Evolutionary conservation across 2,888 invertebrate species (phyloP).

Genomic region (Chymomyza amoena): DNA sequence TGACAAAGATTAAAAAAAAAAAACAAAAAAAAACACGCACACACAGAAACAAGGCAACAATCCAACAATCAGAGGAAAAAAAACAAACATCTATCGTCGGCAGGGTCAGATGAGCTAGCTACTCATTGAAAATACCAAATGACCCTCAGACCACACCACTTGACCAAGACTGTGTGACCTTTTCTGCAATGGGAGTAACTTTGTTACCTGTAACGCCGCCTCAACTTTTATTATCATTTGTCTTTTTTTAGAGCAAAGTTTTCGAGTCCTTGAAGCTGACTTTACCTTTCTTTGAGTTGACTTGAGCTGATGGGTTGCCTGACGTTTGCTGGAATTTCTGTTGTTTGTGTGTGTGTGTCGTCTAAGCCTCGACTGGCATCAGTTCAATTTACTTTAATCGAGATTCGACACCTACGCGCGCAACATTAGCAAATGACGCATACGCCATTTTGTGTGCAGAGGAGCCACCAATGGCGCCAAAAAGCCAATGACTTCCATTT

Average conservation of each 20-base stretch:
- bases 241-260: slow-evolving; percentile 20
- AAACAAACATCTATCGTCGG: slow-evolving; percentile 1
- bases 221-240: neutral
- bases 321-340: no score
- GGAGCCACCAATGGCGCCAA: neutral
- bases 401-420: neutral
- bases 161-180: neutral
- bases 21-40: no score
- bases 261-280: neutral
- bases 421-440: slow-evolving; percentile 16
- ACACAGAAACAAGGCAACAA: neutral
- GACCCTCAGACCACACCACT: neutral
- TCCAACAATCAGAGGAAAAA: slow-evolving; percentile 10
- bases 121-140: slow-evolving; percentile 25
- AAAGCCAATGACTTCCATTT: slow-evolving; percentile 4
- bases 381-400: neutral
- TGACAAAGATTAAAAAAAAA: slow-evolving; percentile 25
- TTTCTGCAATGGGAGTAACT: neutral
- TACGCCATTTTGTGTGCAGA: slow-evolving; percentile 31
- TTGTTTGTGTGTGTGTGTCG: neutral
- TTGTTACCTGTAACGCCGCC: neutral
- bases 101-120: neutral
- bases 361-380: no score
- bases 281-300: neutral
- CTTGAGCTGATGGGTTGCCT: neutral